phyloP scores from a whole-genome alignment of 2,113 vertebrate species.

The Limnothrissa miodon region DNA sequence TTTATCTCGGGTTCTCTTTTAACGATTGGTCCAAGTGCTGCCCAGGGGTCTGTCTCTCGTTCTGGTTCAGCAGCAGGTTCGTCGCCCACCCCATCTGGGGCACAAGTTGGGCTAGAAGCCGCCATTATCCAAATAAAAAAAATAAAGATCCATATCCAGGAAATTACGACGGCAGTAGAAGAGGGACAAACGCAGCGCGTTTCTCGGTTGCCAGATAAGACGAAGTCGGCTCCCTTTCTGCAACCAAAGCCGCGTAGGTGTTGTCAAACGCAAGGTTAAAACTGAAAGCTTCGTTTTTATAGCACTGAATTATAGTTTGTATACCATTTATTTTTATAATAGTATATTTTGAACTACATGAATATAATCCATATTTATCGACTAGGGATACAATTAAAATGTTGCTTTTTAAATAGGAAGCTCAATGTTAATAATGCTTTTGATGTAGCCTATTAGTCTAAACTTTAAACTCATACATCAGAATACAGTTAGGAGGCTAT shows the following conservation, averaged over 20 bases:
- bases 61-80: conserved; percentile 55
- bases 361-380: background rate
- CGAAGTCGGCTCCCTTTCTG: background rate
- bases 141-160: conserved; percentile 46
- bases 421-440: background rate
- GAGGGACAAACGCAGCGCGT: conserved; percentile 33
- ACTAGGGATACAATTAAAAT: too few species aligned
- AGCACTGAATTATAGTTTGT: background rate
- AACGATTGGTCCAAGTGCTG: conserved; percentile 56
- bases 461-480: background rate
- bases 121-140: conserved; percentile 67
- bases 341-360: background rate
- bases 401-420: too few species aligned
- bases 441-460: background rate
- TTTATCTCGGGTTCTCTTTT: conserved; percentile 79
- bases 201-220: conserved; percentile 46
- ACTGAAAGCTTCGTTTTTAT: background rate
- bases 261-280: background rate
- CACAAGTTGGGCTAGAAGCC: conserved; percentile 41
- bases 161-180: conserved; percentile 56
- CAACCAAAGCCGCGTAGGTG: background rate
- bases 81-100: conserved; percentile 38
- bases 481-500: background rate
- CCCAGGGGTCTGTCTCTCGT: conserved; percentile 29
- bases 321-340: background rate